Evolutionary conservation across 2,113 vertebrate genomes (phyloP).

Genomic region (Mus musculus): GRCm39 chr4:73949501-73950000

Average conservation of each 20-base stretch:
- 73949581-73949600: neutral
- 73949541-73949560: neutral
- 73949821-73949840: neutral
- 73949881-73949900: neutral
- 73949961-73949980: neutral
- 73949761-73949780: neutral
- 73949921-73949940: neutral
- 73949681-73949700: neutral
- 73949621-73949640: neutral
- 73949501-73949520: neutral
- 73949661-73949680: neutral
- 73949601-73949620: neutral
- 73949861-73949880: neutral
- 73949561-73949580: too few species aligned
- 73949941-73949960: neutral
- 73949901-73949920: neutral
- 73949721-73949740: neutral
- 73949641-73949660: neutral
- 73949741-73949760: neutral
- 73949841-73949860: too few species aligned
- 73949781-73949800: neutral
- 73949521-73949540: too few species aligned
- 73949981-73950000: neutral
- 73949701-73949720: neutral
- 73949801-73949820: neutral